A percentile compares a stretch with the other conserved stretches of the same genome.
Conservation (phyloP, 2,113 vertebrate species). For the Paramormyrops kingsleyae region DNA sequence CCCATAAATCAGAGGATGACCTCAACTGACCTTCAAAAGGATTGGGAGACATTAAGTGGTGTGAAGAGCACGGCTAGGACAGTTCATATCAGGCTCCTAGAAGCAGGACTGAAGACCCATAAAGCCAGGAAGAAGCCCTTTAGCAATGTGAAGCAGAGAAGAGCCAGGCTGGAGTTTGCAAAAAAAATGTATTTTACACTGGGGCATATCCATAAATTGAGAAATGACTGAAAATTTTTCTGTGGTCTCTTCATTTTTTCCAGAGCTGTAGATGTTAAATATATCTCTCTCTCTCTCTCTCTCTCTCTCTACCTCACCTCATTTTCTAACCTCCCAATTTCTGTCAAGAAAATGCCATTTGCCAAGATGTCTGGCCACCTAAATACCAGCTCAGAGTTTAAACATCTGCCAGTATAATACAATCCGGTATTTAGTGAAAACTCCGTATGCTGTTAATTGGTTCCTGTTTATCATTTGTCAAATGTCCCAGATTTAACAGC, state of each 20-base stretch:
- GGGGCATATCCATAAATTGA: neutral
- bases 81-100: neutral
- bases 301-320: neutral
- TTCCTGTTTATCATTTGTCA: conserved; percentile 1
- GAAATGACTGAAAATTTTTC: neutral
- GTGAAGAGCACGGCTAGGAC: neutral
- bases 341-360: neutral
- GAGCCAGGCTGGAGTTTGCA: neutral
- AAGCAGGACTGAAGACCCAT: neutral
- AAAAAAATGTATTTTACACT: neutral
- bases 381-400: neutral
- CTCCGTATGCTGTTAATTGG: neutral
- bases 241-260: neutral
- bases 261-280: neutral
- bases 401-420: neutral
- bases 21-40: neutral
- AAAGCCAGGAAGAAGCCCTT: neutral
- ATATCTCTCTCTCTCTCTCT: no score
- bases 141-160: neutral
- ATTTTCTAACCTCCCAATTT: neutral
- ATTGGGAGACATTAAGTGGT: neutral
- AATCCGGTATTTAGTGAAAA: neutral
- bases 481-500: neutral
- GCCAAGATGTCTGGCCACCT: neutral
- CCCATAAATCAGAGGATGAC: neutral